phyloP scores from a whole-genome alignment of 2,113 vertebrate genomes.

The Otolemur garnettii region DNA sequence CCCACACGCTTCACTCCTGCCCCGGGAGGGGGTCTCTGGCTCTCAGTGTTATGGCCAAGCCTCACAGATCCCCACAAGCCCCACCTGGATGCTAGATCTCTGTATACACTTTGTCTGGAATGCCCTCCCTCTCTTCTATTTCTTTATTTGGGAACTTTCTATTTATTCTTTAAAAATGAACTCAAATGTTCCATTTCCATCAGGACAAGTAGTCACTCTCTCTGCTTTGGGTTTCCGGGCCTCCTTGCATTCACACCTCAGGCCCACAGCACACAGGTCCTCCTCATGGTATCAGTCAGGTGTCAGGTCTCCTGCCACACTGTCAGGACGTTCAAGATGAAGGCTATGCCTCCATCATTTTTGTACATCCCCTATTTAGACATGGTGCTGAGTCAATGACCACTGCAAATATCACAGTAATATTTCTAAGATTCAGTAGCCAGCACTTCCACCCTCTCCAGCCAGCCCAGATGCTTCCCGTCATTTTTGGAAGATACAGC shows the following conservation, averaged over 20 bases:
- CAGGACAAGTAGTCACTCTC: background rate
- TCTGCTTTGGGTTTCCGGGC: background rate
- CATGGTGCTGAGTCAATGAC: background rate
- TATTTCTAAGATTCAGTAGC: background rate
- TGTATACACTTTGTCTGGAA: background rate
- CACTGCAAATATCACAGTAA: background rate
- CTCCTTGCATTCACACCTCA: background rate
- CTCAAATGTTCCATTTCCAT: background rate
- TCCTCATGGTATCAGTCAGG: background rate
- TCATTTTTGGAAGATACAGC: background rate
- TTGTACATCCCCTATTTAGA: background rate
- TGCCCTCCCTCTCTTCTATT: background rate
- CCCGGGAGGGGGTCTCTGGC: background rate
- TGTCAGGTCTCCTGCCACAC: background rate
- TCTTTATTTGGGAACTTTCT: background rate
- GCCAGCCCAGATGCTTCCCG: background rate
- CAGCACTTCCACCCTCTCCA: background rate
- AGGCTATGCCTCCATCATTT: background rate
- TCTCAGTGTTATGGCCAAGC: background rate
- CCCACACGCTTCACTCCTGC: background rate
- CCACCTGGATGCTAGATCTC: background rate
- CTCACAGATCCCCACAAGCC: background rate
- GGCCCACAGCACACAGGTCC: background rate
- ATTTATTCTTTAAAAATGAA: slow-evolving; percentile 19
- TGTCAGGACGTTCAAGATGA: background rate